These are phyloP conservation scores for Thomomys bottae DNA, from an alignment of 2,113 vertebrate species.

Conservation along the genomic window DNA sequence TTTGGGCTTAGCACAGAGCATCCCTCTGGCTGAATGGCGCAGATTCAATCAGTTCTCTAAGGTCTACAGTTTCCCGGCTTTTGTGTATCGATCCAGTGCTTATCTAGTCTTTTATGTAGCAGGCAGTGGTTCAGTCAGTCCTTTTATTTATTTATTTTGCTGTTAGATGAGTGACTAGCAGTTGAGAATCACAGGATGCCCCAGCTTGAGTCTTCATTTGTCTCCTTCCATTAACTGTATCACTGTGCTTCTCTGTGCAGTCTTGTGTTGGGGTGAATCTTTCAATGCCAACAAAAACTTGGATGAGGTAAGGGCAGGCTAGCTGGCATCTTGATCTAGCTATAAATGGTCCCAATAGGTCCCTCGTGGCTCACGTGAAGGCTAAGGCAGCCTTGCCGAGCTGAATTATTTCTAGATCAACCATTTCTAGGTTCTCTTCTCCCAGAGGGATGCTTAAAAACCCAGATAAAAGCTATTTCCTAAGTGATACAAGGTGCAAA, in stretches of 20 bases:
- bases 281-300: slow-evolving; percentile 55
- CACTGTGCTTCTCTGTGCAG: background rate
- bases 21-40: background rate
- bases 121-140: background rate
- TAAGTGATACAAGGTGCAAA: background rate
- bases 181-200: background rate
- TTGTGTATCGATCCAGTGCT: background rate
- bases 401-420: slow-evolving; percentile 72
- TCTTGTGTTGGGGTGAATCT: slow-evolving; percentile 56
- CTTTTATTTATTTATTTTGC: background rate
- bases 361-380: slow-evolving; percentile 61
- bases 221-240: background rate
- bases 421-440: slow-evolving; percentile 46
- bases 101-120: background rate
- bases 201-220: background rate
- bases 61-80: background rate
- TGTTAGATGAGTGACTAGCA: background rate
- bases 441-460: slow-evolving; percentile 39
- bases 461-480: slow-evolving; percentile 19
- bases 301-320: slow-evolving; percentile 42
- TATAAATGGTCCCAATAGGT: slow-evolving; percentile 65
- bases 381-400: slow-evolving; percentile 27
- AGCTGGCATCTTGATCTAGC: slow-evolving; percentile 60
- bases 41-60: background rate
- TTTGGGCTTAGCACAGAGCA: slow-evolving; percentile 23